A percentile compares a stretch with the other conserved stretches of the same genome.
phyloP scores from a whole-genome alignment of 2,113 vertebrate genomes.

The Cyprinodon tularosa region DNA sequence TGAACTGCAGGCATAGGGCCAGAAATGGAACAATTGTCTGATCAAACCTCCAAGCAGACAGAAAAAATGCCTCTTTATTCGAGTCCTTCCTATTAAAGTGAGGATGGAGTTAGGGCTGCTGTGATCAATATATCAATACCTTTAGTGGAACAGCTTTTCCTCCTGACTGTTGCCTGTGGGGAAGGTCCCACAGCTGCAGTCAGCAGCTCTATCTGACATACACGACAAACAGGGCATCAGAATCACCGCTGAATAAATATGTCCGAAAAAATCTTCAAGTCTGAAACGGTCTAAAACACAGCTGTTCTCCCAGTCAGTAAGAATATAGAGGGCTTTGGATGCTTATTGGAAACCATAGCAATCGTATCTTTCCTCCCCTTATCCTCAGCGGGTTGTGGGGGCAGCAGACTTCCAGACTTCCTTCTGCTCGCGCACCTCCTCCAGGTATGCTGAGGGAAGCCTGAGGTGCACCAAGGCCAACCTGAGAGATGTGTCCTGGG shows the following conservation, averaged over 20 bases:
- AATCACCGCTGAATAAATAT: neutral
- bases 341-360: neutral
- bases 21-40: constrained; percentile 18
- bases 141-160: neutral
- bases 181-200: neutral
- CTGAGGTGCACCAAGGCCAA: no score
- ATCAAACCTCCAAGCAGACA: constrained; percentile 20
- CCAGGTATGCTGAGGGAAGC: no score
- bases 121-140: neutral
- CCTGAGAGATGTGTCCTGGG: no score
- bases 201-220: neutral
- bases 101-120: neutral
- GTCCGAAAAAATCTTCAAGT: neutral
- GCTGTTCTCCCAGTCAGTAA: neutral
- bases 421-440: no score
- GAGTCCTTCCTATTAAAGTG: neutral
- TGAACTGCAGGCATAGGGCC: constrained; percentile 27
- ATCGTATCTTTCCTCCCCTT: no score
- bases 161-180: neutral
- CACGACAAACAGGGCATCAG: neutral
- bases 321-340: neutral
- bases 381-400: no score
- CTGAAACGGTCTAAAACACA: neutral
- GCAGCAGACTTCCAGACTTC: no score
- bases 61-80: neutral